A percentile compares a stretch with the other conserved stretches of the same genome.
These are phyloP conservation scores for Subacronicta megacephala DNA, from an alignment of 2,888 invertebrate species.

Conservation along the genomic window DNA sequence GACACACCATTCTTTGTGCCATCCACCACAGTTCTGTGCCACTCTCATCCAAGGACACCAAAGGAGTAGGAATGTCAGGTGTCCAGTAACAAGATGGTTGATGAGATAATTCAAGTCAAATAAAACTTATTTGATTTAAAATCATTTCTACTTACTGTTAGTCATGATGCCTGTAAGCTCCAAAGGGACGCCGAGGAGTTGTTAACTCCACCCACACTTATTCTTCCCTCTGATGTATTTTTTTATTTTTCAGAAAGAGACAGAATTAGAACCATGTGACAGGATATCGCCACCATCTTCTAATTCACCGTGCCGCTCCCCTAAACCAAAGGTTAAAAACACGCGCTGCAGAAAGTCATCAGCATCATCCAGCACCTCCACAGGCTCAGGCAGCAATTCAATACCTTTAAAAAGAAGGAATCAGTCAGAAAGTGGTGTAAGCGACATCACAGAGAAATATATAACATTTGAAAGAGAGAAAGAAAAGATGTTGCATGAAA, in stretches of 20 bases:
- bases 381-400: slow-evolving; percentile 13
- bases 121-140: too few relatives aligned
- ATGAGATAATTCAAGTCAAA: too few relatives aligned
- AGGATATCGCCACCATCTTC: slow-evolving; percentile 19
- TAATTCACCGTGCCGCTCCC: background rate
- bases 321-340: background rate
- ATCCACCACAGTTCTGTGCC: too few relatives aligned
- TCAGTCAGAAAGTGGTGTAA: slow-evolving; percentile 17
- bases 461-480: slow-evolving; percentile 51
- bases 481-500: slow-evolving; percentile 48
- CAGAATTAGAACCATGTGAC: slow-evolving; percentile 5
- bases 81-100: too few relatives aligned
- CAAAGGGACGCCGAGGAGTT: too few relatives aligned
- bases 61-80: too few relatives aligned
- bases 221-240: too few relatives aligned
- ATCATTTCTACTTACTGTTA: too few relatives aligned
- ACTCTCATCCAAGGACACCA: too few relatives aligned
- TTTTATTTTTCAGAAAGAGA: slow-evolving; percentile 10
- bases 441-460: slow-evolving; percentile 46
- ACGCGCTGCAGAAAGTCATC: slow-evolving; percentile 18
- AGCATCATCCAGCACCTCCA: slow-evolving; percentile 8
- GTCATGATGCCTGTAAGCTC: too few relatives aligned
- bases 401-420: slow-evolving; percentile 28
- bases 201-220: too few relatives aligned
- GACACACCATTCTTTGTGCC: too few relatives aligned